Conservation (phyloP, 2,113 vertebrate species). For the Stictonetta naevosa region DNA sequence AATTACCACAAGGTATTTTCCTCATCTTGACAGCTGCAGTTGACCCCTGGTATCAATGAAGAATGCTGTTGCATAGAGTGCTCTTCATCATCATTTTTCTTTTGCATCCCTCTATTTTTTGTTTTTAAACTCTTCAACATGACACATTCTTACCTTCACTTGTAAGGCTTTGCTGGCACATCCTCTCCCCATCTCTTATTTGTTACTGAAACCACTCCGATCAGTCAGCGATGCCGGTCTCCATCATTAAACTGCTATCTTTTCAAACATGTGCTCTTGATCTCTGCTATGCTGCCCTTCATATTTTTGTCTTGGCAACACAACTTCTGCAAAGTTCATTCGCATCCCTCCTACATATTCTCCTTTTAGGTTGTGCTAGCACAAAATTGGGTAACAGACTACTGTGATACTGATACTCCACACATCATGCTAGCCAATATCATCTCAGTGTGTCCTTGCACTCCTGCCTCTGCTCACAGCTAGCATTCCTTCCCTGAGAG, state of each 20-base stretch:
- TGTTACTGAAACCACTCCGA: background rate
- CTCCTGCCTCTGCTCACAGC: background rate
- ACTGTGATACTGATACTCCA: background rate
- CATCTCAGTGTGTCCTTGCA: background rate
- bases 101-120: background rate
- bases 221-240: background rate
- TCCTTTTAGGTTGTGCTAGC: background rate
- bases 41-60: background rate
- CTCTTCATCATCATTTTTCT: background rate
- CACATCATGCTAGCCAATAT: rapidly evolving
- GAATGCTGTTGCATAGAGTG: background rate
- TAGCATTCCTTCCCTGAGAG: background rate
- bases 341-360: background rate
- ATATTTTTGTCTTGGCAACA: background rate
- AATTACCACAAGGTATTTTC: background rate
- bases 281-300: background rate
- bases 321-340: background rate
- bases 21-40: background rate
- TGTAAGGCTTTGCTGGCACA: background rate
- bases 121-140: background rate
- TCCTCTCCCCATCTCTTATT: background rate
- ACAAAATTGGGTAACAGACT: background rate
- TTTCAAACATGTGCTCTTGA: background rate
- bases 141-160: background rate
- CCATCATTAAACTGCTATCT: background rate